Base-by-base conservation (phyloP, 2,113 vertebrate genomes). In the Calidris pugnax region DNA sequence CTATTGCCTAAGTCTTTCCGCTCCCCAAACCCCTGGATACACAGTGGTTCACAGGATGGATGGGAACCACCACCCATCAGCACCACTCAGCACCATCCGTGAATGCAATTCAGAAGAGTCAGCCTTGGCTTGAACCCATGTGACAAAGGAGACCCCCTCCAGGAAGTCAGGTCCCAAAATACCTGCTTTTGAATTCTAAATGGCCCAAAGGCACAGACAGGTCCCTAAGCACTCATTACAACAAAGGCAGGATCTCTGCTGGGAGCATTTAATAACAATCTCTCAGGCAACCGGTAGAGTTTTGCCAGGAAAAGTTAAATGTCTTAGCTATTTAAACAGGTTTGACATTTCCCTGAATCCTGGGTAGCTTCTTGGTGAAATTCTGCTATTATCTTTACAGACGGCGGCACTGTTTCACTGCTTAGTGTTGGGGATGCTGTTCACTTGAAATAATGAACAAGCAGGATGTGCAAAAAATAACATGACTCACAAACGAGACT, bases 231-330 rank as follows among this genome's bases (percentile, higher is more conserved):
- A 67, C 39, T 64, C 60, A 85, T 72, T 92, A 68, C 43, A 87
- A 80, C 13, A 77, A 89, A 84, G 39, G 80, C 47, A 85, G 43
- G 11, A 63, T 75, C 60, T 91, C 72, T 75, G 76, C 69, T 81
- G 21, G 11, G 69, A 85, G 33, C 69, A 82, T 92, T 92, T 80
- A 95, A 81, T 72, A 95, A 69, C 80, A 81, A 72, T 48, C 68
- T 87, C 96, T 85, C 32, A 85, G 64, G 56, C 47, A 90, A 67
- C n/a, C 0, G 0, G 84, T 51, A 72, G 21, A 75, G 35, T 53
- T 96, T 79, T 95, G 69, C 62, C 66, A 93, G 35, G 39, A 89
- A 93, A 96, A 82, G 69, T 89, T 91, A 95, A 96, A 92, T 92
- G 90, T 80, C 79, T 86, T 51, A 56, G 69, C 77, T 94, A 73